Evolutionary conservation across 1,140 invertebrate genomes (phyloP).

Genomic region (Eueides isabella): DNA sequence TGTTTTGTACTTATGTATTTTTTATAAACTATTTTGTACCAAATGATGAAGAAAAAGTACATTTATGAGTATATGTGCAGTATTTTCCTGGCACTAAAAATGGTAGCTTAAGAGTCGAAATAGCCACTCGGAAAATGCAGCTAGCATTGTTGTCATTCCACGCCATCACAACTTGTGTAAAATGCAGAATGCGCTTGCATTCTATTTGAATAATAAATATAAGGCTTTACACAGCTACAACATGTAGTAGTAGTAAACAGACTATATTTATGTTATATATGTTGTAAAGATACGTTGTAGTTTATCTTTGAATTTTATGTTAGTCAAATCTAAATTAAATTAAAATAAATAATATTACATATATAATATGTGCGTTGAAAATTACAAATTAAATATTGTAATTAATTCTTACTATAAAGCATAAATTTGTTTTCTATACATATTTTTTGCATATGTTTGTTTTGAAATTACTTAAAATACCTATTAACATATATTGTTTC

Average conservation of each 20-base stretch:
- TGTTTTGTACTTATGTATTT: neutral
- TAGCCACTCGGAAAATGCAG: neutral
- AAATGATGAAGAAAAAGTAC: neutral
- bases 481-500: too few species aligned
- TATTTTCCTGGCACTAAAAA: neutral
- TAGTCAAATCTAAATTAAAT: too few species aligned
- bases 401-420: too few species aligned
- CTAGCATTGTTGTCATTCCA: neutral
- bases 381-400: too few species aligned
- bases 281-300: neutral
- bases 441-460: too few species aligned
- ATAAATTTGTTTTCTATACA: too few species aligned
- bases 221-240: neutral
- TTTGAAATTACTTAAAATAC: too few species aligned
- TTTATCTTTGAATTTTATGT: too few species aligned
- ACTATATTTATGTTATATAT: neutral
- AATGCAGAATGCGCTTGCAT: neutral
- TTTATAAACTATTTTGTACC: neutral
- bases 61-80: neutral
- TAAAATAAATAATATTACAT: too few species aligned
- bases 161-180: neutral
- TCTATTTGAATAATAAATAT: conserved; percentile 6
- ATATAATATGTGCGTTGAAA: too few species aligned
- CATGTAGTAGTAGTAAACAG: neutral
- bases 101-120: neutral